phyloP scores from a whole-genome alignment of 2,113 vertebrate genomes.

The Aegithalos caudatus region DNA sequence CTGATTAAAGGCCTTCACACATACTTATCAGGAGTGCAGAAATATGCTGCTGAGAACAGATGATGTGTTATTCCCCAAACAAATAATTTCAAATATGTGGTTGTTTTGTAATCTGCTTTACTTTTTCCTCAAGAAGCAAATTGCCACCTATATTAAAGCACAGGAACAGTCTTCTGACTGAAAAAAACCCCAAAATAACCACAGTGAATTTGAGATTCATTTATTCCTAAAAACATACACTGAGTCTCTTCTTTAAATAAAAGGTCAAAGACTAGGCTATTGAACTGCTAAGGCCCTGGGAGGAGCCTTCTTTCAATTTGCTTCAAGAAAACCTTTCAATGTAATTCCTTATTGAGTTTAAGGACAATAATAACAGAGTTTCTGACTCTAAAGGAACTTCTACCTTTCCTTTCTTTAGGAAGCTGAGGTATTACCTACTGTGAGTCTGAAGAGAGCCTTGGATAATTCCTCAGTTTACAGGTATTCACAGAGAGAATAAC shows the following conservation, averaged over 20 bases:
- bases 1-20: not conserved
- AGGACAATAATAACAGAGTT: not conserved
- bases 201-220: not conserved
- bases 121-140: not conserved
- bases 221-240: not conserved
- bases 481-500: not conserved
- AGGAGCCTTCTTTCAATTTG: not conserved
- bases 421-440: too few species aligned
- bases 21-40: not conserved
- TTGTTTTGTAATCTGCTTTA: not conserved
- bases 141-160: not conserved
- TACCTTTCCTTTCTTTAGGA: not conserved
- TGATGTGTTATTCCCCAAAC: not conserved
- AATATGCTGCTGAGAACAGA: not conserved
- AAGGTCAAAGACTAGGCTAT: not conserved
- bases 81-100: not conserved
- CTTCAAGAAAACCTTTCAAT: not conserved
- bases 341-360: not conserved
- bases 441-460: not conserved
- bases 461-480: not conserved
- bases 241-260: not conserved
- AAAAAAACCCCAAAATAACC: not conserved
- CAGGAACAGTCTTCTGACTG: not conserved
- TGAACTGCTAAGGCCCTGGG: not conserved
- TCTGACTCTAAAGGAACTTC: not conserved